Percentiles rank a stretch among this genome's conserved stretches.
Conservation (phyloP, 2,888 invertebrate species). For the Cynaeus angustus region DNA sequence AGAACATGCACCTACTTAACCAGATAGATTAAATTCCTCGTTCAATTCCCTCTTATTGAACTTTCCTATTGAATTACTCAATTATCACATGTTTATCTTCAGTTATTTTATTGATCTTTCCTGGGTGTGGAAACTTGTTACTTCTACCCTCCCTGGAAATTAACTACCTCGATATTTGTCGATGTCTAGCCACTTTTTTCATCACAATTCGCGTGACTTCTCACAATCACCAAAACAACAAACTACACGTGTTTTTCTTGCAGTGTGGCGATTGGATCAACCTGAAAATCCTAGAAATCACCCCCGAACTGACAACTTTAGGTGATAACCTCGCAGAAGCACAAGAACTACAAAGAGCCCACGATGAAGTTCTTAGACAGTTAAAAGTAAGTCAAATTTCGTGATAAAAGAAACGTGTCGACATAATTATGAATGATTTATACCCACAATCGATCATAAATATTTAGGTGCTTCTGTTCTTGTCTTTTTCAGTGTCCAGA, state of each 20-base stretch:
- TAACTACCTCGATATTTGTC: not conserved
- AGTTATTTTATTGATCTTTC: not conserved
- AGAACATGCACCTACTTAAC: too few species aligned
- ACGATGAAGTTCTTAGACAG: constrained; percentile 88
- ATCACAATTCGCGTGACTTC: constrained; percentile 36
- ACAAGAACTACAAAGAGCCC: constrained; percentile 82
- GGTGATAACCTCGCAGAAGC: constrained; percentile 86
- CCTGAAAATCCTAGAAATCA: constrained; percentile 89
- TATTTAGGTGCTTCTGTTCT: too few species aligned
- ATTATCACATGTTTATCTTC: too few species aligned
- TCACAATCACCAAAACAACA: constrained; percentile 23
- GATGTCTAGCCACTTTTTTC: not conserved
- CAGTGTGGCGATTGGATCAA: constrained; percentile 81
- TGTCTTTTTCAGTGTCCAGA: too few species aligned
- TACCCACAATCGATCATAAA: too few species aligned
- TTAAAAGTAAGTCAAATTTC: constrained; percentile 78
- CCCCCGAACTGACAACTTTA: constrained; percentile 87
- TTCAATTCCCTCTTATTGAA: too few species aligned
- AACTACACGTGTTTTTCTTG: constrained; percentile 14
- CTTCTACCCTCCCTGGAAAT: not conserved
- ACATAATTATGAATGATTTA: not conserved
- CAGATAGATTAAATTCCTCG: too few species aligned
- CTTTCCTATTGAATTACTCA: too few species aligned
- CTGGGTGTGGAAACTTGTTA: not conserved
- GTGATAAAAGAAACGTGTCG: not conserved